Percentiles rank a stretch among this genome's conserved stretches.
Conservation (phyloP, 2,113 vertebrate genomes). For the Megaceryle maxima region DNA sequence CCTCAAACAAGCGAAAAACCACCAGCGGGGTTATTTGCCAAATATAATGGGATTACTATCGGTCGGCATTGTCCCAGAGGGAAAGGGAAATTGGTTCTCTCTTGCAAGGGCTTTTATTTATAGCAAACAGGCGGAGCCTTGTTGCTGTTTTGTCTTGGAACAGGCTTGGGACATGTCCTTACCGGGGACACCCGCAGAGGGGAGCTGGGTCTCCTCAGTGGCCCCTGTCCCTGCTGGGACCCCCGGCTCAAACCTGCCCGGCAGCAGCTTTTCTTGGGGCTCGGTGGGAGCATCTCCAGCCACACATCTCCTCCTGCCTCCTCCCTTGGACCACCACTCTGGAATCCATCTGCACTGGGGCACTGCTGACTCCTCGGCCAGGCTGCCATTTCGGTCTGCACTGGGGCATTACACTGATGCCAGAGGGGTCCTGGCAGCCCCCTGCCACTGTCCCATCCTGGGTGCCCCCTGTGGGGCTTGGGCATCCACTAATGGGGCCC, state of each 20-base stretch:
- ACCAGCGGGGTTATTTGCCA: neutral
- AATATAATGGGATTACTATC: neutral
- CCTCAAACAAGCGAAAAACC: neutral
- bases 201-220: neutral
- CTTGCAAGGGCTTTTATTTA: neutral
- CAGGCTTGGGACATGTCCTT: neutral
- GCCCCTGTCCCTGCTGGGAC: neutral
- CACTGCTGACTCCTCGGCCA: neutral
- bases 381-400: neutral
- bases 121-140: neutral
- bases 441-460: fast-evolving
- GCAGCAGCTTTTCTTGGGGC: too few species aligned
- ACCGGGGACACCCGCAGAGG: neutral
- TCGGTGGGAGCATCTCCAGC: neutral
- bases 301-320: neutral
- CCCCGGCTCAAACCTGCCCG: neutral
- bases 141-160: neutral
- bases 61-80: neutral
- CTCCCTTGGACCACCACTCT: neutral
- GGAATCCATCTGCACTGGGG: neutral
- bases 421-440: neutral
- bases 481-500: neutral
- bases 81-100: neutral
- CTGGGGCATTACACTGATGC: neutral
- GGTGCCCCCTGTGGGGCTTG: fast-evolving